Conservation (phyloP, 2,113 vertebrate species). For the Haemorhous mexicanus region DNA sequence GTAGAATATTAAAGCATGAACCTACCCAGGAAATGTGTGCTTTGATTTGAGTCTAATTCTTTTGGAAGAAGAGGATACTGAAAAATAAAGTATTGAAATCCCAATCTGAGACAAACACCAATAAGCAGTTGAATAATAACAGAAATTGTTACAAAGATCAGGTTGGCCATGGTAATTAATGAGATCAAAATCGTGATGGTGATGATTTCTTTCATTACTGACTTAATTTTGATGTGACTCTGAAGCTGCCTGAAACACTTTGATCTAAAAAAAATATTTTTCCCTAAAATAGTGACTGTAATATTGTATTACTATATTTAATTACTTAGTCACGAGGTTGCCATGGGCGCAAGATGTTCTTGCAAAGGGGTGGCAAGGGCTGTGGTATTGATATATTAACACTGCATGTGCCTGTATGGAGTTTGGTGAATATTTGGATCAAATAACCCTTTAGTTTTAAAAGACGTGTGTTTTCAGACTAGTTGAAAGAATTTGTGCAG, state of each 20-base stretch:
- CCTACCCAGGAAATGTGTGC: neutral
- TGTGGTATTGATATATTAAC: neutral
- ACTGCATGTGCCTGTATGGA: neutral
- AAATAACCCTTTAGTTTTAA: neutral
- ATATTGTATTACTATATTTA: neutral
- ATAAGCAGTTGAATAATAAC: neutral
- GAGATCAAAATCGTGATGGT: neutral
- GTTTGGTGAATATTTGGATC: neutral
- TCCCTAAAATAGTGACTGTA: neutral
- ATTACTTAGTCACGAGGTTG: neutral
- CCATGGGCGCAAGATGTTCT: neutral
- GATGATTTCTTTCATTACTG: neutral
- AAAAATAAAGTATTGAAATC: neutral
- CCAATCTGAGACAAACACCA: neutral
- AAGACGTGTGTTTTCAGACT: neutral
- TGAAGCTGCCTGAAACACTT: neutral
- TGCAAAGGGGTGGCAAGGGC: neutral
- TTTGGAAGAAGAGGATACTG: neutral
- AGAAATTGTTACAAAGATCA: neutral
- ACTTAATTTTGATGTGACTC: neutral
- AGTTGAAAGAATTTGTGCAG: neutral
- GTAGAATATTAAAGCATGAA: neutral
- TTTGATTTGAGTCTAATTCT: neutral
- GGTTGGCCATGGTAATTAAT: neutral
- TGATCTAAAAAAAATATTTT: neutral